Evolutionary conservation across 2,888 invertebrate species (phyloP).

Genomic region (Hydrotaea diabolus): DNA sequence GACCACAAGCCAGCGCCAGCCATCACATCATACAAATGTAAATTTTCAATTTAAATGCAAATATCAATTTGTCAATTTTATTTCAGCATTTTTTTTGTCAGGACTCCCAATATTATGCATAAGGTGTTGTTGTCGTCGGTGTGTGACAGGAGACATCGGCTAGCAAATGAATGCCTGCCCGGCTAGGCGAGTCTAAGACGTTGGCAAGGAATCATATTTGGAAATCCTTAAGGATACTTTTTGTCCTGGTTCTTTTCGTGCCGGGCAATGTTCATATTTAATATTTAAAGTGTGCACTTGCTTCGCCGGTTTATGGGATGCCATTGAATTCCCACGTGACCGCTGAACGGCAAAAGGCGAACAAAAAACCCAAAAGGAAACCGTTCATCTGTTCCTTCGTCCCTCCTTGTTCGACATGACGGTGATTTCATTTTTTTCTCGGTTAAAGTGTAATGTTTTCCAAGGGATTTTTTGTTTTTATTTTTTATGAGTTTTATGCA

Average conservation of each 20-base stretch:
- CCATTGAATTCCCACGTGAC: constrained; percentile 70
- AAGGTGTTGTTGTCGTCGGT: constrained; percentile 33
- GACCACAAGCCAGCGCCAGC: constrained; percentile 68
- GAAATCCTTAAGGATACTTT: constrained; percentile 66
- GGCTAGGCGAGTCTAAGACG: not conserved
- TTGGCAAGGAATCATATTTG: constrained; percentile 17
- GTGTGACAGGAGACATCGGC: constrained; percentile 25
- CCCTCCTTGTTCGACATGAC: constrained; percentile 40
- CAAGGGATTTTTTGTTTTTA: constrained; percentile 53
- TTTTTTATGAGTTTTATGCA: constrained; percentile 62
- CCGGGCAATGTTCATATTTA: constrained; percentile 59
- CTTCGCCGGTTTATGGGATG: constrained; percentile 52
- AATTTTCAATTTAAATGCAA: constrained; percentile 82
- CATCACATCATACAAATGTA: constrained; percentile 77
- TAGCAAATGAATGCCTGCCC: not conserved
- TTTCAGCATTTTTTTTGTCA: constrained; percentile 45
- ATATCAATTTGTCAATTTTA: constrained; percentile 81
- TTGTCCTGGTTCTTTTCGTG: constrained; percentile 44
- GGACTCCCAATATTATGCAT: constrained; percentile 32
- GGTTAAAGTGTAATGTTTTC: constrained; percentile 53
- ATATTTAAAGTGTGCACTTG: constrained; percentile 66
- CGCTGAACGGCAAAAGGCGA: constrained; percentile 36
- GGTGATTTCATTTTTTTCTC: constrained; percentile 42
- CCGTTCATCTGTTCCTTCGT: not conserved
- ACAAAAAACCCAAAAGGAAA: constrained; percentile 46